These are phyloP conservation scores for Sphaerodactylus townsendi DNA, from an alignment of 2,113 vertebrate species.

Conservation along the genomic window DNA sequence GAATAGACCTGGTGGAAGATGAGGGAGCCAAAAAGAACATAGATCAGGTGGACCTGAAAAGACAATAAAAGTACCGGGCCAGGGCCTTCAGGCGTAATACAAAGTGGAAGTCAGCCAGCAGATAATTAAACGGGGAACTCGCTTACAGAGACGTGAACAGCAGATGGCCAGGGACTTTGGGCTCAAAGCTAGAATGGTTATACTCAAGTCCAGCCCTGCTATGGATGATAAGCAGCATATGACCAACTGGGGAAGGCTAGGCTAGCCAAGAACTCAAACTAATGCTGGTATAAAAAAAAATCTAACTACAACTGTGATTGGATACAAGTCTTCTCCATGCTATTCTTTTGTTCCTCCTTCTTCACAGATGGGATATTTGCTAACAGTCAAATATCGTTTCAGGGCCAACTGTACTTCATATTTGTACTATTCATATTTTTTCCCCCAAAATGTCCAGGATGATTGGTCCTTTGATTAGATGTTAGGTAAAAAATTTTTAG, in stretches of 20 bases:
- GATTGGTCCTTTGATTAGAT: neutral
- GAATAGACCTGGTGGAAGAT: slow-evolving; percentile 19
- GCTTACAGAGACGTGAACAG: slow-evolving; percentile 21
- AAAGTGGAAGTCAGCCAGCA: slow-evolving; percentile 28
- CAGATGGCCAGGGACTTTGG: slow-evolving; percentile 27
- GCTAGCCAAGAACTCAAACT: slow-evolving; percentile 13
- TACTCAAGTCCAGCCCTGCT: slow-evolving; percentile 16
- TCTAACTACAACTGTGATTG: neutral
- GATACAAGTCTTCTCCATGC: neutral
- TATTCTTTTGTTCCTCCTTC: neutral
- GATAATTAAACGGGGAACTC: slow-evolving; percentile 30
- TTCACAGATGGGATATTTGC: slow-evolving; percentile 23
- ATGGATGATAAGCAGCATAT: slow-evolving; percentile 34
- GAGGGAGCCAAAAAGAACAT: slow-evolving; percentile 25
- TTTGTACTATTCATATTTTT: slow-evolving; percentile 5
- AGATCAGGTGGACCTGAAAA: slow-evolving; percentile 31
- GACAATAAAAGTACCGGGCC: slow-evolving; percentile 21
- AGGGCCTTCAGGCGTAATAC: slow-evolving; percentile 23
- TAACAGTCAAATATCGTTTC: slow-evolving; percentile 5
- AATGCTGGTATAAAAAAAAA: slow-evolving; percentile 13
- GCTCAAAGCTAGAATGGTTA: slow-evolving; percentile 24
- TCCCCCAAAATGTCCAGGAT: neutral
- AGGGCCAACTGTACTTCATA: neutral
- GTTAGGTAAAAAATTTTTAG: neutral
- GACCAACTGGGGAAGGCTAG: slow-evolving; percentile 28